A percentile compares a stretch with the other conserved stretches of the same genome.
Evolutionary conservation across 2,797 vertebrate species (phyloP).

Genomic region (Tinamus major): DNA sequence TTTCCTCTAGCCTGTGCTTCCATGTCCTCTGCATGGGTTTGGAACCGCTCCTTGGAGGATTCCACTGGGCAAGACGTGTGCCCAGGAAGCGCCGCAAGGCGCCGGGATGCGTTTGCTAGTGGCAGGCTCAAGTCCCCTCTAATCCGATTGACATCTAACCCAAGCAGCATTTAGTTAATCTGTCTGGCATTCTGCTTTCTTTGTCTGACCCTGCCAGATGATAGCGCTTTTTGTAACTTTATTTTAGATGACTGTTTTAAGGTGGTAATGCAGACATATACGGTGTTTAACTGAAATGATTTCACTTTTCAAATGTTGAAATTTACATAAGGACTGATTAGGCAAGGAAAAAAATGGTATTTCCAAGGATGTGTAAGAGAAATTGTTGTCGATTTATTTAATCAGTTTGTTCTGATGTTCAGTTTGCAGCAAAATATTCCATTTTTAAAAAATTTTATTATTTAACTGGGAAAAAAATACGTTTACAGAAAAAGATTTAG

Average conservation of each 20-base stretch:
- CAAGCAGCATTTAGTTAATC: conserved; percentile 54
- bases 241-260: neutral
- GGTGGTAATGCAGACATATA: neutral
- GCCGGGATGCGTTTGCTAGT: neutral
- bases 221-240: conserved; percentile 6
- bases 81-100: rapidly evolving
- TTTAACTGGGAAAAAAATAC: neutral
- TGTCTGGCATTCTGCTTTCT: neutral
- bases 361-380: neutral
- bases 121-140: neutral
- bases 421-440: neutral
- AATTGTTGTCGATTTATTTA: neutral
- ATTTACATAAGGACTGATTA: neutral
- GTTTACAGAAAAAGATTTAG: neutral
- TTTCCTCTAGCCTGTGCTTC: conserved; percentile 1
- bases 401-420: neutral
- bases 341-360: neutral
- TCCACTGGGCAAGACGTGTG: neutral
- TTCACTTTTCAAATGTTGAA: neutral
- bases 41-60: neutral
- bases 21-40: neutral
- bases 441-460: neutral
- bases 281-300: neutral
- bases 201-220: neutral
- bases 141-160: conserved; percentile 64